These are phyloP conservation scores for Dolichallabes microphthalmus DNA, from an alignment of 2,113 vertebrate genomes.

Conservation along the genomic window DNA sequence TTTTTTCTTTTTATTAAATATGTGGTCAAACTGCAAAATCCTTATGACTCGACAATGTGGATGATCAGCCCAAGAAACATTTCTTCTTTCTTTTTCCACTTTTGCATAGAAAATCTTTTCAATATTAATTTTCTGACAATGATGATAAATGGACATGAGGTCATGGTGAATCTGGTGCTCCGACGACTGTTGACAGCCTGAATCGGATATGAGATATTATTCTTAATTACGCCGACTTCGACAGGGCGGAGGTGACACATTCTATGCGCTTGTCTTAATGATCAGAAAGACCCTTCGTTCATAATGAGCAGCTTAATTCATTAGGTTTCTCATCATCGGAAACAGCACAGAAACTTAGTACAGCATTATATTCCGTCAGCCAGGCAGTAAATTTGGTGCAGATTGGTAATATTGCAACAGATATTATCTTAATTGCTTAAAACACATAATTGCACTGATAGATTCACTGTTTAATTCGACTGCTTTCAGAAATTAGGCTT, in stretches of 20 bases:
- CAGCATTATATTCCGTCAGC: slow-evolving; percentile 81
- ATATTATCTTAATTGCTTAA: slow-evolving; percentile 83
- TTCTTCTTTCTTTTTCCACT: slow-evolving; percentile 69
- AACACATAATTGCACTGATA: slow-evolving; percentile 85
- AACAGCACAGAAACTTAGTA: slow-evolving; percentile 81
- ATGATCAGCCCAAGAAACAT: slow-evolving; percentile 61
- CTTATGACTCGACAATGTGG: not conserved
- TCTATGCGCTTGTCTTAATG: slow-evolving; percentile 80
- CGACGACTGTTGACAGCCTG: slow-evolving; percentile 71
- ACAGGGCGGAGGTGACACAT: slow-evolving; percentile 85
- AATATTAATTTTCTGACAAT: slow-evolving; percentile 78
- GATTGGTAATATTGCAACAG: slow-evolving; percentile 71
- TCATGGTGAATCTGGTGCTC: slow-evolving; percentile 72
- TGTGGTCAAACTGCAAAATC: slow-evolving; percentile 38
- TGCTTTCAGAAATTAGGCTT: slow-evolving; percentile 52
- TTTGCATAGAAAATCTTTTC: slow-evolving; percentile 76
- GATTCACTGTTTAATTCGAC: slow-evolving; percentile 84
- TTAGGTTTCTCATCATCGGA: slow-evolving; percentile 81
- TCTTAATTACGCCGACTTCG: slow-evolving; percentile 90
- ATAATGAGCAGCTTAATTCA: slow-evolving; percentile 94
- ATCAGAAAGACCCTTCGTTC: slow-evolving; percentile 88
- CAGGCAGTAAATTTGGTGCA: slow-evolving; percentile 75
- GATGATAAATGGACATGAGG: slow-evolving; percentile 92
- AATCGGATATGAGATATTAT: slow-evolving; percentile 98
- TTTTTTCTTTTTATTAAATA: slow-evolving; percentile 35